phyloP scores from a whole-genome alignment of 2,797 vertebrate genomes.

The Scyliorhinus canicula region DNA sequence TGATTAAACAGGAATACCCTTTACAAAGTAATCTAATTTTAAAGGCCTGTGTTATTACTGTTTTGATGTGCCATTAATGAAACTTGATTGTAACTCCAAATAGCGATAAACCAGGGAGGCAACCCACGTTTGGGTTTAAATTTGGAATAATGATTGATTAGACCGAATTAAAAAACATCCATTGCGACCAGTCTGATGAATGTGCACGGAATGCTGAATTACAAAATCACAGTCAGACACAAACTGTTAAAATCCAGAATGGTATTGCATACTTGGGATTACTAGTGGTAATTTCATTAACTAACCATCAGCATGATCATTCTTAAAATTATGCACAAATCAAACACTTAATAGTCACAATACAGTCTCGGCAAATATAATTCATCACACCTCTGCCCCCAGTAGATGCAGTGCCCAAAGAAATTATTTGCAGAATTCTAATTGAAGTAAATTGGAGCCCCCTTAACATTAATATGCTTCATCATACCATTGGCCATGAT shows the following conservation, averaged over 20 bases:
- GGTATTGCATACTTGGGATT: not conserved
- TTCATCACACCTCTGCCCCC: not conserved
- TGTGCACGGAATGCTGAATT: not conserved
- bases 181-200: not conserved
- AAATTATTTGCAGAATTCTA: not conserved
- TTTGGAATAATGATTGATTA: not conserved
- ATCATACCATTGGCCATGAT: not conserved
- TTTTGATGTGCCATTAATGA: not conserved
- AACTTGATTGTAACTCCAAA: not conserved
- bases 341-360: not conserved
- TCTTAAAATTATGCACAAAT: conserved; percentile 1
- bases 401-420: not conserved
- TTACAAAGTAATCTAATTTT: not conserved
- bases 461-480: not conserved
- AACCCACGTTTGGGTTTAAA: too few relatives aligned
- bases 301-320: not conserved
- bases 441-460: not conserved
- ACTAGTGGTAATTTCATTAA: not conserved
- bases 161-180: not conserved
- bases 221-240: not conserved
- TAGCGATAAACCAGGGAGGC: not conserved
- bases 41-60: not conserved
- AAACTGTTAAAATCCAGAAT: not conserved
- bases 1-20: not conserved
- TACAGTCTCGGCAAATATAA: not conserved